Percentiles rank a stretch among this genome's conserved stretches.
These are phyloP conservation scores for Sipha maydis DNA, from an alignment of 2,888 invertebrate genomes.

Conservation along the genomic window DNA sequence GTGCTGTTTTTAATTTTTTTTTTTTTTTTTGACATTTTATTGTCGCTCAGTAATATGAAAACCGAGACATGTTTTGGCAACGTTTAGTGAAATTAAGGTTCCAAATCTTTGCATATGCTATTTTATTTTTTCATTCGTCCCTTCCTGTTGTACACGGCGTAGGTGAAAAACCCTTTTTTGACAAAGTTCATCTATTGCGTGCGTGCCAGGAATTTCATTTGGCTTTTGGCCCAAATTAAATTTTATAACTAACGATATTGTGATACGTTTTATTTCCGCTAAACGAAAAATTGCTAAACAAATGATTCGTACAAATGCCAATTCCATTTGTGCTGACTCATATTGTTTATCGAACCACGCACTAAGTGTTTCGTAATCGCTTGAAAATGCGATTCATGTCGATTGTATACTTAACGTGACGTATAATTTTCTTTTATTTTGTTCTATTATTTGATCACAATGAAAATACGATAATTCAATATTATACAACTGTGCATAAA, in stretches of 20 bases:
- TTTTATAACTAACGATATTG: conserved; percentile 27
- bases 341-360: conserved; percentile 18
- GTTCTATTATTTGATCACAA: no score
- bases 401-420: neutral
- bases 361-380: neutral
- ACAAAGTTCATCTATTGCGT: conserved; percentile 18
- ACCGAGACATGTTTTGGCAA: conserved; percentile 49
- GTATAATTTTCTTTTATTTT: no score
- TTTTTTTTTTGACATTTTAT: neutral
- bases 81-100: conserved; percentile 37
- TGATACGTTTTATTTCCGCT: conserved; percentile 62
- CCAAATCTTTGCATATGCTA: conserved; percentile 14
- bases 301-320: conserved; percentile 32
- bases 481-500: no score
- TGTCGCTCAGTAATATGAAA: conserved; percentile 6
- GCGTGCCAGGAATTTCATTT: conserved; percentile 40
- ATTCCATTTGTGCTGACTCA: conserved; percentile 34
- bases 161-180: conserved; percentile 53
- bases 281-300: conserved; percentile 35
- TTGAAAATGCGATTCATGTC: neutral
- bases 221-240: conserved; percentile 34
- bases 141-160: conserved; percentile 22
- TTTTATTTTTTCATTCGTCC: neutral
- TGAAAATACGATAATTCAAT: no score
- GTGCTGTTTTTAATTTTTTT: neutral